phyloP scores from a whole-genome alignment of 2,113 vertebrate species.

The Clinocottus analis region DNA sequence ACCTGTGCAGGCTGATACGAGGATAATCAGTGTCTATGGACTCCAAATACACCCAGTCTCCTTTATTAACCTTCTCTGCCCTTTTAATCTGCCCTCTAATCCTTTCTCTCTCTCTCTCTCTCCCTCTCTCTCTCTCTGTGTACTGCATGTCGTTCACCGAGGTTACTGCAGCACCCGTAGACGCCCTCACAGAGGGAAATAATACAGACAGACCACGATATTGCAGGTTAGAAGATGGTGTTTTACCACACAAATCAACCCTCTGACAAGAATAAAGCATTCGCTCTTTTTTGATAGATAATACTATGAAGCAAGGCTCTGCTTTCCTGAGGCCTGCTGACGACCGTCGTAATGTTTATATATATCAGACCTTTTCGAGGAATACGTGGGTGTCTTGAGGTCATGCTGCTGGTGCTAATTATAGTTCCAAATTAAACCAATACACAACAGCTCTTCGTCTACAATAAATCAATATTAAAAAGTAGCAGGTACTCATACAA shows the following conservation, averaged over 20 bases:
- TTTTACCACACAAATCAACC: background rate
- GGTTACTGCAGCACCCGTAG: conserved; percentile 26
- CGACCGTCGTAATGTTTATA: too few species aligned
- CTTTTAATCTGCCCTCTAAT: conserved; percentile 78
- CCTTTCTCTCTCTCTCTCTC: conserved; percentile 39
- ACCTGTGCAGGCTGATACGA: conserved; percentile 35
- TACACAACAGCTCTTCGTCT: background rate
- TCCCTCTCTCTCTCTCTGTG: conserved; percentile 39
- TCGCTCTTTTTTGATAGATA: background rate
- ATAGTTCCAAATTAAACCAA: background rate
- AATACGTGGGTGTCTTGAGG: background rate
- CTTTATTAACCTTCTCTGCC: conserved; percentile 37
- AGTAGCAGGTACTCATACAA: background rate
- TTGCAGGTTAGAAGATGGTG: background rate
- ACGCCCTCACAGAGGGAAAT: conserved; percentile 12
- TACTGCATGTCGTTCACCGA: conserved; percentile 24
- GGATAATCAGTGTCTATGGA: conserved; percentile 47
- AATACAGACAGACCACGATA: conserved; percentile 8
- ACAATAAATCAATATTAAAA: background rate
- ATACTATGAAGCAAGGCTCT: background rate
- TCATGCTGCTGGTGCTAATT: background rate
- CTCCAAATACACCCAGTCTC: conserved; percentile 25
- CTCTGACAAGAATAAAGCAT: background rate
- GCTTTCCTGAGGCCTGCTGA: background rate
- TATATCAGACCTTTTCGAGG: background rate